Evolutionary conservation across 53 echinoderm and acorn worm genomes (phyloP), one percentile per base, ranked within the genome.

Genomic region (Temnopleurus reevesii): DNA sequence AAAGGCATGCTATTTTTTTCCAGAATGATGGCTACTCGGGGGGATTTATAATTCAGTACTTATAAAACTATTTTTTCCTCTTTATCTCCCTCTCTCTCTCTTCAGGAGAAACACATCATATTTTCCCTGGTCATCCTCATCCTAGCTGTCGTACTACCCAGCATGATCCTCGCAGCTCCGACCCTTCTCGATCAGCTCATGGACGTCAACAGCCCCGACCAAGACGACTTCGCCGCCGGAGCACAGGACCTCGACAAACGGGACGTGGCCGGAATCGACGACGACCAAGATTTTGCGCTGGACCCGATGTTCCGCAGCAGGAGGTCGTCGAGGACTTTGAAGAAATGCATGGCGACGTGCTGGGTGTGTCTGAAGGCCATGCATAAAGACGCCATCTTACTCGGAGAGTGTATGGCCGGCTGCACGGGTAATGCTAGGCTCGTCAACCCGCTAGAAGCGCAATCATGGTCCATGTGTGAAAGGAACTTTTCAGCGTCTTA

Each of bases 161-260:
- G 80, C 23, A 80, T 80, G 80, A 51, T 80, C 51, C 47, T 80
- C 28, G 80, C 80, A 5, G 80, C 80, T 26, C 80, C 80, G 8
- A 80, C 80, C 51, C 27, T 80, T 13, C 80, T 80, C 36, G 80
- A 80, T 28, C 24, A 47, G 17, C 47, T 80, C 18, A 47, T 80
- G 80, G 80, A 80, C 24, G 49, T 49, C 49, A 49, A 80, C 80
- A 80, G 0, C 15, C 27, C 47, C 1, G 80, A 80, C 31, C 27
- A 49, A 29, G 80, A 27, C 28, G 80, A 80, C 31, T 46, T 49
- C 2, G 51, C 27, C 2, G 29, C 51, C 13, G 15, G 15, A 12
- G 80, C 47, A 28, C 80, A 80, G 29, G 12, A 27, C 80, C 51
- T 80, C 15, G 29, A 80, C 29, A 49, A 80, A 29, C 26, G 29